A percentile compares a stretch with the other conserved stretches of the same genome.
Evolutionary conservation across 2,113 vertebrate species (phyloP).

Genomic region (Thunnus thynnus): DNA sequence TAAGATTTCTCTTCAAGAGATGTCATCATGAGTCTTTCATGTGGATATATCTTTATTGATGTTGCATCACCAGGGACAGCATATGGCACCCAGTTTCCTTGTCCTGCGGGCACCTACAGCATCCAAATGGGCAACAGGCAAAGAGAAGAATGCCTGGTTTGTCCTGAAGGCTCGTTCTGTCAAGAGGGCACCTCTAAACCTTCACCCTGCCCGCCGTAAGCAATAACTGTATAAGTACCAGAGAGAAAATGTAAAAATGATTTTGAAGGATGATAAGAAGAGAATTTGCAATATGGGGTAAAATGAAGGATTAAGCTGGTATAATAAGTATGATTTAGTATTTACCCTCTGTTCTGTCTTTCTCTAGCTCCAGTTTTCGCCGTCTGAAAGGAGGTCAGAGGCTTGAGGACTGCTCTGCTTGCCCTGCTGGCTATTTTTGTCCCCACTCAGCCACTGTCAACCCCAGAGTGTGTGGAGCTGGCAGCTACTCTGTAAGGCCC

Average conservation of each 20-base stretch:
- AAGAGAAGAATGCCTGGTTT: conserved; percentile 85
- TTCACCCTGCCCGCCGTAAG: conserved; percentile 88
- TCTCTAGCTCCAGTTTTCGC: conserved; percentile 85
- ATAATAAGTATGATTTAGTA: conserved; percentile 18
- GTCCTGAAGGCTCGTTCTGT: conserved; percentile 90
- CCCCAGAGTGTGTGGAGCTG: conserved; percentile 86
- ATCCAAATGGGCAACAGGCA: conserved; percentile 83
- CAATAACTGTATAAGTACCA: neutral
- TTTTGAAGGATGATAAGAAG: neutral
- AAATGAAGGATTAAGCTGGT: conserved; percentile 18
- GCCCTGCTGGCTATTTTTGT: conserved; percentile 90
- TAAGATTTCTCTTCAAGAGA: conserved; percentile 1
- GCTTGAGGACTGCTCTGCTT: conserved; percentile 85
- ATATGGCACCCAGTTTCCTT: conserved; percentile 88
- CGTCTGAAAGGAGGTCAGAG: conserved; percentile 79
- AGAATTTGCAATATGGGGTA: neutral
- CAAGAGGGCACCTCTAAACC: conserved; percentile 89
- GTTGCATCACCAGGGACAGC: conserved; percentile 79
- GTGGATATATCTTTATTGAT: conserved; percentile 49
- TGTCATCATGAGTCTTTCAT: conserved; percentile 45
- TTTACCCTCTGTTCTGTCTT: conserved; percentile 18
- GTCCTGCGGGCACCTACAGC: conserved; percentile 88
- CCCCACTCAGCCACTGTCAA: conserved; percentile 85
- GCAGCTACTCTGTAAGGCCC: conserved; percentile 91
- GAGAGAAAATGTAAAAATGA: conserved; percentile 9